These are phyloP conservation scores for Aphaenogaster floridana DNA, from an alignment of 1,140 invertebrate genomes.

Conservation along the genomic window DNA sequence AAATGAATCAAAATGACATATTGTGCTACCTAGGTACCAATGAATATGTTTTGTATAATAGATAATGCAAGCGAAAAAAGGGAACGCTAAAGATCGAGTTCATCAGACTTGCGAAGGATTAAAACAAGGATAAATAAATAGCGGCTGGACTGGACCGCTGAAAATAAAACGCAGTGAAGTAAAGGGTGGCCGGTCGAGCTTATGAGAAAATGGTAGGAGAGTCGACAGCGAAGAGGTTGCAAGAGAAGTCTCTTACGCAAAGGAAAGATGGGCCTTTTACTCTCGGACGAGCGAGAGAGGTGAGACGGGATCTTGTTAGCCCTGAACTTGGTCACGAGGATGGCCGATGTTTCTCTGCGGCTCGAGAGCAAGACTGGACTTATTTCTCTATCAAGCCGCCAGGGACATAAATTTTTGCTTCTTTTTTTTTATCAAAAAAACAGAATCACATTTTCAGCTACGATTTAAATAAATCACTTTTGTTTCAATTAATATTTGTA, in stretches of 20 bases:
- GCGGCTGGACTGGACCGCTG: conserved; percentile 29
- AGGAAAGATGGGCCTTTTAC: background rate
- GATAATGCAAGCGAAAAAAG: background rate
- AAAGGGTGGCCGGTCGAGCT: conserved; percentile 28
- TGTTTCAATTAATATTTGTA: background rate
- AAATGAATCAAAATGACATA: no score
- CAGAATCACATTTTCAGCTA: background rate
- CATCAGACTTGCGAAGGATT: conserved; percentile 2
- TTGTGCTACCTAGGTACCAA: no score
- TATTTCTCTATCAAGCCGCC: background rate
- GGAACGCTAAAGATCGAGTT: background rate
- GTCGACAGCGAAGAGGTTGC: background rate
- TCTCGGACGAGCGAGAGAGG: conserved; percentile 5
- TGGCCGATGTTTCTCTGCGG: background rate
- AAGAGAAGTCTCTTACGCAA: background rate
- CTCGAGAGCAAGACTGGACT: background rate
- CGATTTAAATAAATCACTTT: background rate
- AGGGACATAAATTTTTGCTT: background rate
- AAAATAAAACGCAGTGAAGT: conserved; percentile 41
- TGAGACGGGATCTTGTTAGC: conserved; percentile 45
- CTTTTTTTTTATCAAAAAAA: background rate
- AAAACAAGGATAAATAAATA: conserved; percentile 50
- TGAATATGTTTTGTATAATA: background rate
- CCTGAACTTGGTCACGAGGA: conserved; percentile 53
- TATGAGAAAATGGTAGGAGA: conserved; percentile 48